Evolutionary conservation across 2,113 vertebrate genomes (phyloP).

Genomic region (Axis porcinus): DNA sequence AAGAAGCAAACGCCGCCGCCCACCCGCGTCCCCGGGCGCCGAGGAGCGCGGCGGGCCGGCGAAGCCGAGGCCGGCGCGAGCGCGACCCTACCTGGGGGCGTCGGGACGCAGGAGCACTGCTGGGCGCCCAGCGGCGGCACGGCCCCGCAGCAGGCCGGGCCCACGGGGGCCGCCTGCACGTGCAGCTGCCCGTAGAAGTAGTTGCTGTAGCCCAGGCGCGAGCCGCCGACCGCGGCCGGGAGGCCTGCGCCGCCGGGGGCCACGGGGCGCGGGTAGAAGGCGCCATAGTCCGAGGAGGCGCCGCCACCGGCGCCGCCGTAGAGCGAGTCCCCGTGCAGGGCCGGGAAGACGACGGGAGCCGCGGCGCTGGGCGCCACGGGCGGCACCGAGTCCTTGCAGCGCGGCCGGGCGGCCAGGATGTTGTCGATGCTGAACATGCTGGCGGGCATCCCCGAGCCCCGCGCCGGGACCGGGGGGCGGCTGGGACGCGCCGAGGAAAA

Average conservation of each 20-base stretch:
- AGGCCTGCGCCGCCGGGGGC: conserved; percentile 85
- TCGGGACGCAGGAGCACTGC: conserved; percentile 93
- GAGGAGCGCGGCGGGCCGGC: background rate
- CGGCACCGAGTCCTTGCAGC: conserved; percentile 93
- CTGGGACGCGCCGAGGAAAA: background rate
- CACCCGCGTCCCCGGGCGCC: background rate
- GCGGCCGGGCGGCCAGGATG: conserved; percentile 94
- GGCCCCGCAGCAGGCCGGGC: conserved; percentile 91
- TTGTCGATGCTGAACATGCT: conserved; percentile 99
- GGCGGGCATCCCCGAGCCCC: conserved; percentile 89
- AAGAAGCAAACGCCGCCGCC: background rate
- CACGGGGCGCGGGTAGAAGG: conserved; percentile 90
- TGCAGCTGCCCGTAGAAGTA: conserved; percentile 97
- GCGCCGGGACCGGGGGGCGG: conserved; percentile 62
- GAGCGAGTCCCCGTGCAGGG: conserved; percentile 88
- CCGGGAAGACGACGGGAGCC: conserved; percentile 87
- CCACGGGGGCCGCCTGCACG: conserved; percentile 89
- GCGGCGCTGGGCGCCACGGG: conserved; percentile 85
- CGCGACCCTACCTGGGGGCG: conserved; percentile 70
- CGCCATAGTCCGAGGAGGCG: conserved; percentile 87
- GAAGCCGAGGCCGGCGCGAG: background rate
- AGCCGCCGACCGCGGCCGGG: conserved; percentile 84
- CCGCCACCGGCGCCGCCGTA: conserved; percentile 78
- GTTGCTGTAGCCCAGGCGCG: conserved; percentile 92
- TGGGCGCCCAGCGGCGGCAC: conserved; percentile 89